Conservation (phyloP, 2,888 invertebrate species). For the Microctonus brassicae region DNA sequence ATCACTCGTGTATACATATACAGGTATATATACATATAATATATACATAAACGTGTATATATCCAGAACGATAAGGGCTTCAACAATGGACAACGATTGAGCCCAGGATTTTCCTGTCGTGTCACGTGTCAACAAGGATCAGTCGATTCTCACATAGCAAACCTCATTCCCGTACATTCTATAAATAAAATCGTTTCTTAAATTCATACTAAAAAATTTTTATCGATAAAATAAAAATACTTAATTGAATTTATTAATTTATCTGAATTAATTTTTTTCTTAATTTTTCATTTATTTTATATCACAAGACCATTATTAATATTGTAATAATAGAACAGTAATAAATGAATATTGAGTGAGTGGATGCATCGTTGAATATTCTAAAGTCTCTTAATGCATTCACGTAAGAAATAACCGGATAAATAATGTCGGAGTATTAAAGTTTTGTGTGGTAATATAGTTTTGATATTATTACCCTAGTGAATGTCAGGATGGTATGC, state of each 20-base stretch:
- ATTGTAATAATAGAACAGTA: not conserved
- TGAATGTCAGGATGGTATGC: slow-evolving; percentile 16
- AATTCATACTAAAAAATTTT: not conserved
- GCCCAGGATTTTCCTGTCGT: slow-evolving; percentile 53
- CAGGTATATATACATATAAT: not conserved
- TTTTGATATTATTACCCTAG: slow-evolving; percentile 31
- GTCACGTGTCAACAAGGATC: slow-evolving; percentile 42
- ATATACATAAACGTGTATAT: slow-evolving; percentile 45
- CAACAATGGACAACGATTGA: slow-evolving; percentile 44
- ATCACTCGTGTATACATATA: not conserved
- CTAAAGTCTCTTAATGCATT: slow-evolving; percentile 4
- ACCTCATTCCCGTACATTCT: not conserved
- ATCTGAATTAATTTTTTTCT: not conserved
- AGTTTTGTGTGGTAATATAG: slow-evolving; percentile 38
- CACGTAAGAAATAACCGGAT: slow-evolving; percentile 25
- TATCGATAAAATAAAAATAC: not conserved
- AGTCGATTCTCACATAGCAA: slow-evolving; percentile 12
- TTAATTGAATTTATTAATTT: too few species aligned
- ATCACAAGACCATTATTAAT: not conserved
- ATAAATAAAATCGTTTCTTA: not conserved
- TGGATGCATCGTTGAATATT: not conserved
- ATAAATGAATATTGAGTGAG: not conserved
- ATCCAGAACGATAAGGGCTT: slow-evolving; percentile 51
- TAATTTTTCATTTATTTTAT: not conserved
- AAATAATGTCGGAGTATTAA: slow-evolving; percentile 37